These are phyloP conservation scores for Nasonia longicornis DNA, from an alignment of 1,140 invertebrate species.

Conservation along the genomic window DNA sequence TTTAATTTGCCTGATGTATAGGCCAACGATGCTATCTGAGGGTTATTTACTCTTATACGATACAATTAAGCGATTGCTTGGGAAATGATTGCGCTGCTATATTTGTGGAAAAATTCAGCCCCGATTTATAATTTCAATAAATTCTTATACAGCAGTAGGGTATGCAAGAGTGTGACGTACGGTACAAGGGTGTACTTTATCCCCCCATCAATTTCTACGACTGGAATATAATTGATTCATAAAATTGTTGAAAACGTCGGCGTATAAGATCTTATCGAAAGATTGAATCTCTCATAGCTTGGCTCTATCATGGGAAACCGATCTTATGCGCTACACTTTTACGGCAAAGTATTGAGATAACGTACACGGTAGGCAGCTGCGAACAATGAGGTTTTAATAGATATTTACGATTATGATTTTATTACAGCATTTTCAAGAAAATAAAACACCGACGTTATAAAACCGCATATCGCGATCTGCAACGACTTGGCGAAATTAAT, in stretches of 20 bases:
- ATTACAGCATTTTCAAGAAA: not conserved
- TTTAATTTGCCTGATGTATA: not conserved
- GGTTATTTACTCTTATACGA: not conserved
- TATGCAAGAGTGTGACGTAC: no score
- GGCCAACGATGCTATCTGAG: not conserved
- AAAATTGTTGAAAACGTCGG: not conserved
- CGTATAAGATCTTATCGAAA: not conserved
- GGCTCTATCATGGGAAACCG: not conserved
- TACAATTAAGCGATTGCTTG: conserved; percentile 1
- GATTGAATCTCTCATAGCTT: not conserved
- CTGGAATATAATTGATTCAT: not conserved
- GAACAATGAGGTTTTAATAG: not conserved
- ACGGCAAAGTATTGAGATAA: not conserved
- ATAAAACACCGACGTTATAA: no score
- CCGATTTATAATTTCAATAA: not conserved
- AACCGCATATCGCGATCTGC: no score
- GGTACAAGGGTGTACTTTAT: not conserved
- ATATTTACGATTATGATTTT: not conserved
- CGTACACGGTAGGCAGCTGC: not conserved
- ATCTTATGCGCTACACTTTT: not conserved
- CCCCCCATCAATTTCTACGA: not conserved
- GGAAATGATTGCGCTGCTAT: not conserved
- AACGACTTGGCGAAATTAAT: no score
- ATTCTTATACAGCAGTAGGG: no score
- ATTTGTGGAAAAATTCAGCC: not conserved